A percentile compares a stretch with the other conserved stretches of the same genome.
Conservation (phyloP, 2,113 vertebrate species). For the Pholis gunnellus region DNA sequence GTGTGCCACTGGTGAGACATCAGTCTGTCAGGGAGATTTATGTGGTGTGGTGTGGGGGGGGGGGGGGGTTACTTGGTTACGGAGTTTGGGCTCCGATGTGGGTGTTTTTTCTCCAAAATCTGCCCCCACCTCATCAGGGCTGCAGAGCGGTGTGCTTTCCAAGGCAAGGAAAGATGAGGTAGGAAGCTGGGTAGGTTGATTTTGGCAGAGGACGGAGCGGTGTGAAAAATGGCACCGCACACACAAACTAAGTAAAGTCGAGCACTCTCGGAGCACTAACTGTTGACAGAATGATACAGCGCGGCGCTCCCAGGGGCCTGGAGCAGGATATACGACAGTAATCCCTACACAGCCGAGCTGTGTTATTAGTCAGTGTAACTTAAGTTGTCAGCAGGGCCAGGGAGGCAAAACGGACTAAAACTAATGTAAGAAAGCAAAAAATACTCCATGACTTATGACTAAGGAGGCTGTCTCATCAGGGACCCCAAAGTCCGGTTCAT, state of each 20-base stretch:
- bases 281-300: slow-evolving; percentile 84
- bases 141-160: slow-evolving; percentile 34
- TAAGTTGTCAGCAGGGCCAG: slow-evolving; percentile 69
- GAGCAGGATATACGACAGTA: slow-evolving; percentile 69
- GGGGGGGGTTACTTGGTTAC: slow-evolving; percentile 29
- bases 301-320: slow-evolving; percentile 74
- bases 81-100: slow-evolving; percentile 56
- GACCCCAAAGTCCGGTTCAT: background rate
- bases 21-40: slow-evolving; percentile 66
- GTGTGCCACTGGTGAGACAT: slow-evolving; percentile 55
- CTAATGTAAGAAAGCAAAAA: slow-evolving; percentile 57
- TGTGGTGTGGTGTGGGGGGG: slow-evolving; percentile 42
- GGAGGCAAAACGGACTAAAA: slow-evolving; percentile 47
- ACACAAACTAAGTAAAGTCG: slow-evolving; percentile 63
- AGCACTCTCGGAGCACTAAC: slow-evolving; percentile 57
- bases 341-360: slow-evolving; percentile 70
- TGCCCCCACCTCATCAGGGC: slow-evolving; percentile 53
- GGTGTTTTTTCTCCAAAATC: slow-evolving; percentile 49
- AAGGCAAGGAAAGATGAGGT: slow-evolving; percentile 54
- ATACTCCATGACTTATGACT: slow-evolving; percentile 46
- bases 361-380: slow-evolving; percentile 77
- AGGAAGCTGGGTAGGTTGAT: slow-evolving; percentile 74
- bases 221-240: slow-evolving; percentile 55
- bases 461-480: background rate
- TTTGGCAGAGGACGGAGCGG: slow-evolving; percentile 73